Conservation (phyloP, 2,888 invertebrate species). For the Rhagophthalmus giganteus region DNA sequence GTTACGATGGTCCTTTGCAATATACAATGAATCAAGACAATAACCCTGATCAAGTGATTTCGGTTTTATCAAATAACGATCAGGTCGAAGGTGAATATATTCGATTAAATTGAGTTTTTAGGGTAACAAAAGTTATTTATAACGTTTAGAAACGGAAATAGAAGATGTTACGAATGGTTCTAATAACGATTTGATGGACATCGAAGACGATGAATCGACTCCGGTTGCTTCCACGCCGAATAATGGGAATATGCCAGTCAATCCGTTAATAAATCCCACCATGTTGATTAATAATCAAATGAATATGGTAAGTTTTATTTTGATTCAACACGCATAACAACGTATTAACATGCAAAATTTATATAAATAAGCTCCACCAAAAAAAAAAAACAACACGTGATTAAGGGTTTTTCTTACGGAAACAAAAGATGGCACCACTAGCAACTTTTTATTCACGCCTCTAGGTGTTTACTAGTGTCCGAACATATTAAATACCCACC, state of each 20-base stretch:
- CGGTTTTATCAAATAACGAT: slow-evolving; percentile 48
- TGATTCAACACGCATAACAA: too few species aligned
- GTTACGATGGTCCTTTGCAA: slow-evolving; percentile 87
- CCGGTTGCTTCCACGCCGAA: slow-evolving; percentile 58
- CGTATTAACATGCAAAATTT: too few species aligned
- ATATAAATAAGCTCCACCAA: too few species aligned
- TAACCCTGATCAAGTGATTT: slow-evolving; percentile 77
- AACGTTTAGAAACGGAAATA: slow-evolving; percentile 25
- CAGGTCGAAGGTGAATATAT: slow-evolving; percentile 44
- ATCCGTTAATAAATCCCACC: slow-evolving; percentile 48
- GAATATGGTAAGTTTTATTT: slow-evolving; percentile 48
- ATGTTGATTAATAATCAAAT: slow-evolving; percentile 47
- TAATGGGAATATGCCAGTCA: slow-evolving; percentile 48
- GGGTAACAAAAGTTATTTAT: too few species aligned
- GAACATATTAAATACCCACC: too few species aligned
- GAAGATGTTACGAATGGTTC: slow-evolving; percentile 36
- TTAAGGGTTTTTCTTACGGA: too few species aligned
- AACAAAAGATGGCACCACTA: too few species aligned
- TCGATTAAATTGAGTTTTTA: slow-evolving; percentile 5
- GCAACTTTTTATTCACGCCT: too few species aligned
- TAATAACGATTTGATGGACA: slow-evolving; percentile 51
- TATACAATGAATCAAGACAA: slow-evolving; percentile 76
- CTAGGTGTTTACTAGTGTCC: too few species aligned
- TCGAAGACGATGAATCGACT: slow-evolving; percentile 66
- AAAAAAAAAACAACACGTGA: too few species aligned